These are phyloP conservation scores for Deilephila porcellus DNA, from an alignment of 2,888 invertebrate genomes.

Conservation along the genomic window DNA sequence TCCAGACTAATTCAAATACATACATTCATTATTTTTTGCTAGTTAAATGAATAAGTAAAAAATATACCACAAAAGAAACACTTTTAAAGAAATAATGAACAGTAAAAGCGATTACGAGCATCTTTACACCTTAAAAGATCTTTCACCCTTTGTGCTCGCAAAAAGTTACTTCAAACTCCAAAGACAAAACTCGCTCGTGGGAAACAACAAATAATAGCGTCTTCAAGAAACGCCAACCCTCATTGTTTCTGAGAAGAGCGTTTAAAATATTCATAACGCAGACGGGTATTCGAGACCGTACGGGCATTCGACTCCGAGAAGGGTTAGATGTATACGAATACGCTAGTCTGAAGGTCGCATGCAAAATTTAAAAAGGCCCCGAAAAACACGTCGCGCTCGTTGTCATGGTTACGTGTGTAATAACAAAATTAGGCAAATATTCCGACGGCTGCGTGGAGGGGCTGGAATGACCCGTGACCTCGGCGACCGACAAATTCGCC, in stretches of 20 bases:
- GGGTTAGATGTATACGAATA: conserved; percentile 27
- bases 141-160: neutral
- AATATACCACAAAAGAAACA: no score
- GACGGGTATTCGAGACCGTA: conserved; percentile 25
- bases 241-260: conserved; percentile 35
- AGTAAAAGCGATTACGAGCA: no score
- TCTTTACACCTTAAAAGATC: no score
- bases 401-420: conserved; percentile 61
- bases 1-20: no score
- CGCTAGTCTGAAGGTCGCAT: conserved; percentile 34
- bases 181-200: conserved; percentile 24
- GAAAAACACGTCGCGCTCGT: conserved; percentile 42
- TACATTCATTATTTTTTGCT: no score
- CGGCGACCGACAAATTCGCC: conserved; percentile 27
- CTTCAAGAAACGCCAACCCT: conserved; percentile 40
- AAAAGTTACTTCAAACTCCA: conserved; percentile 4
- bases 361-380: conserved; percentile 38
- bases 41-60: no score
- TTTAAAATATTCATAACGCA: conserved; percentile 45
- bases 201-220: conserved; percentile 44
- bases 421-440: conserved; percentile 77
- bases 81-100: no score
- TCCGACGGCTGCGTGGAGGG: conserved; percentile 37
- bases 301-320: conserved; percentile 28
- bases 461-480: conserved; percentile 46